Evolutionary conservation across 2,888 invertebrate species (phyloP).

Genomic region (Bellardia pandia): DNA sequence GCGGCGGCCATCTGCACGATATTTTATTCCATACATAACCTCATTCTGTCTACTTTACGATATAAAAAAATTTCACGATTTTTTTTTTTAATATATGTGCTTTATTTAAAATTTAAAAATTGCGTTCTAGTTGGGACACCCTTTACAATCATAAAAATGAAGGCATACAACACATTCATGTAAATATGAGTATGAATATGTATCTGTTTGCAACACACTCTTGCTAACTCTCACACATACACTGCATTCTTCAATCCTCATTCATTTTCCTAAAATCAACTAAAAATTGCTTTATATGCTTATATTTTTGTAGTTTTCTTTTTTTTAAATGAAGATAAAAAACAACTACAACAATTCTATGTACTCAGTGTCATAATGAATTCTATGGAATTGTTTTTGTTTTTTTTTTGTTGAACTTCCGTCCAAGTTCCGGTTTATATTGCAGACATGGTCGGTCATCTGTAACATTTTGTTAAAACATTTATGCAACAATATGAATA

Average conservation of each 20-base stretch:
- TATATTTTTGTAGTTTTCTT: not conserved
- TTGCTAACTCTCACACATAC: not conserved
- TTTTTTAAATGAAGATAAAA: not conserved
- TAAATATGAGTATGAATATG: not conserved
- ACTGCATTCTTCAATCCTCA: conserved; percentile 5
- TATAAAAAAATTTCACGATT: no score
- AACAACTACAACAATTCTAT: conserved; percentile 33
- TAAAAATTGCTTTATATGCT: conserved; percentile 37
- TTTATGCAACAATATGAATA: conserved; percentile 65
- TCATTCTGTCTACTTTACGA: no score
- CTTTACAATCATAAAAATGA: not conserved
- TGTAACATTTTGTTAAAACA: conserved; percentile 69
- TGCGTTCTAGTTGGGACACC: no score
- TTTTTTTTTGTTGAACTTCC: conserved; percentile 61
- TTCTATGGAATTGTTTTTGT: conserved; percentile 42
- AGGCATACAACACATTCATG: not conserved
- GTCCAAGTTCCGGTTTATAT: conserved; percentile 64
- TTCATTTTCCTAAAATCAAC: conserved; percentile 54
- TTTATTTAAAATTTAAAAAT: no score
- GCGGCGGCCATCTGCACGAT: no score
- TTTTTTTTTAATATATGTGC: no score
- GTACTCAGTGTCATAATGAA: conserved; percentile 67
- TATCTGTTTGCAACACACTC: not conserved
- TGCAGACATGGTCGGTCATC: conserved; percentile 70
- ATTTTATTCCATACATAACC: no score